phyloP scores from a whole-genome alignment of 2,113 vertebrate species.

The Platysteira castanea region DNA sequence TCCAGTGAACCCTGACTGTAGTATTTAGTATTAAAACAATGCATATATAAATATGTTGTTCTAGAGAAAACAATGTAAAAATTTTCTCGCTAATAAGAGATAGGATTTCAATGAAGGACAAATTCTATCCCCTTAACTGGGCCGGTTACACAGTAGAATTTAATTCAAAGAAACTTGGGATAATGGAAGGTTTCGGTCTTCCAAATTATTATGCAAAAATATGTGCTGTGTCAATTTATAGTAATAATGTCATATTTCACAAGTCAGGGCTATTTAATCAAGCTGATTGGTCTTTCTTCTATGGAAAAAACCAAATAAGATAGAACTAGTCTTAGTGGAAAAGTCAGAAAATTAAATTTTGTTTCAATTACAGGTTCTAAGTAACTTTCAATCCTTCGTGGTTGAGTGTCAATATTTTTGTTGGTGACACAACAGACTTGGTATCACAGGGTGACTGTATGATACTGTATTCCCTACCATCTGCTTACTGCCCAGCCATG shows the following conservation, averaged over 20 bases:
- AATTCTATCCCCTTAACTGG: neutral
- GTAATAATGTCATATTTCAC: neutral
- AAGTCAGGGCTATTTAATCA: neutral
- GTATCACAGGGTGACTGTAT: no score
- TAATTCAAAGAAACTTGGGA: neutral
- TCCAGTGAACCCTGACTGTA: neutral
- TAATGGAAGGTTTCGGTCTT: neutral
- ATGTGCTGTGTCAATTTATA: neutral
- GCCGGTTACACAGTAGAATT: neutral
- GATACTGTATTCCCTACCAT: no score
- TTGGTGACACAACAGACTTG: fast-evolving
- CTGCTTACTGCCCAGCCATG: no score
- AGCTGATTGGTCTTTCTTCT: neutral
- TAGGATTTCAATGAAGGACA: neutral
- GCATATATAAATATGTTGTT: neutral
- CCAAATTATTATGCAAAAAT: neutral
- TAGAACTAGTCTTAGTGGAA: neutral
- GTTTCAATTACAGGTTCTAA: neutral
- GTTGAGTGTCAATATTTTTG: neutral
- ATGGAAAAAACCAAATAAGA: neutral
- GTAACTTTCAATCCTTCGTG: neutral
- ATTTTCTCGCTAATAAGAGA: neutral
- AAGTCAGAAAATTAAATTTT: neutral
- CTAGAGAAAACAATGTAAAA: neutral
- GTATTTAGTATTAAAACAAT: neutral